Conservation (phyloP, 2,888 invertebrate genomes). For the Emmelina monodactyla region DNA sequence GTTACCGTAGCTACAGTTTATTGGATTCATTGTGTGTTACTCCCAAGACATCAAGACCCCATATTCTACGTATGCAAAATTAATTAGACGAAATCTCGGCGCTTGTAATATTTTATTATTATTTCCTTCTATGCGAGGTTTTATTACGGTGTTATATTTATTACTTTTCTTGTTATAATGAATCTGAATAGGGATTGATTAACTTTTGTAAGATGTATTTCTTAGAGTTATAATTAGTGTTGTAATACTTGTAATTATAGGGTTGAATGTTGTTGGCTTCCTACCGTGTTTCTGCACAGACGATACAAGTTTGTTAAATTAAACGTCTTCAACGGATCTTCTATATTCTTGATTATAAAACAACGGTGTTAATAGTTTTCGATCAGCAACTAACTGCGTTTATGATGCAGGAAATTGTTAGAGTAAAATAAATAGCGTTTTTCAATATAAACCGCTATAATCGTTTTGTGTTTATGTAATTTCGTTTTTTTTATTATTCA, state of each 20-base stretch:
- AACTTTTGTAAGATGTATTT: conserved; percentile 46
- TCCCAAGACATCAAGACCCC: conserved; percentile 60
- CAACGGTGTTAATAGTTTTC: too few species aligned
- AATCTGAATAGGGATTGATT: conserved; percentile 58
- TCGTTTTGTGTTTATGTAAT: too few species aligned
- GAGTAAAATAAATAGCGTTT: too few species aligned
- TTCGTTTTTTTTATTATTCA: too few species aligned
- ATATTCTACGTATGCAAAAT: conserved; percentile 57
- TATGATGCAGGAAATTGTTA: too few species aligned
- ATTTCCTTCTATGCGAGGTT: conserved; percentile 52
- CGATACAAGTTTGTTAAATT: conserved; percentile 59
- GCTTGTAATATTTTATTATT: conserved; percentile 64
- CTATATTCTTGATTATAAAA: conserved; percentile 41
- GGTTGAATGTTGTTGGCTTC: conserved; percentile 41
- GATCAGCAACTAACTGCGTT: too few species aligned
- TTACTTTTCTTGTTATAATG: conserved; percentile 52
- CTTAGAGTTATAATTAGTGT: conserved; percentile 57
- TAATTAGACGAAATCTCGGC: conserved; percentile 62
- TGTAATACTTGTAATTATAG: too few species aligned
- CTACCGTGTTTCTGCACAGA: conserved; percentile 32
- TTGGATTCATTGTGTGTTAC: conserved; percentile 55
- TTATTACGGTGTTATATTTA: conserved; percentile 59
- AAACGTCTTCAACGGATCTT: conserved; percentile 43
- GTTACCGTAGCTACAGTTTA: conserved; percentile 53
- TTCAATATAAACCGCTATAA: too few species aligned